phyloP scores from a whole-genome alignment of 2,797 vertebrate species.

The Pelochelys cantorii region DNA sequence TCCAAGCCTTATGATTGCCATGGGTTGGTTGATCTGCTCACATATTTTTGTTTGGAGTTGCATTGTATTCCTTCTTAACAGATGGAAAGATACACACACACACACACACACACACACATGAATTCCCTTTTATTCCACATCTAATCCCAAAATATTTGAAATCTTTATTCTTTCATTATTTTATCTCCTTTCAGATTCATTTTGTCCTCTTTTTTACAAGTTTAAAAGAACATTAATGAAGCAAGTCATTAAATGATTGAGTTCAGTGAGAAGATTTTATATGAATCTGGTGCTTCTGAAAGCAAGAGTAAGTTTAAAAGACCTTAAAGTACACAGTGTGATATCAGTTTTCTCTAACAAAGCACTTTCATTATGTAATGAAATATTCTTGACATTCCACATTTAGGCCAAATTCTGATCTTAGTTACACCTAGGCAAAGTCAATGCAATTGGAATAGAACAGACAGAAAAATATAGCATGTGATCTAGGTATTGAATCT shows the following conservation, averaged over 20 bases:
- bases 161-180: neutral
- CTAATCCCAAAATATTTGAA: neutral
- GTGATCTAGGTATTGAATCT: neutral
- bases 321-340: too few species aligned
- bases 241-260: neutral
- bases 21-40: neutral
- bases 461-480: neutral
- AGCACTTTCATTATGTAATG: neutral
- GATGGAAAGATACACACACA: neutral
- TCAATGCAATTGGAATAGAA: neutral
- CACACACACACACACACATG: neutral
- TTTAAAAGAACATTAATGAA: neutral
- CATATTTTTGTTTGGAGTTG: neutral
- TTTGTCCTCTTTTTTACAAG: neutral
- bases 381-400: neutral
- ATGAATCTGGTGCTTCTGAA: neutral
- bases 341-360: neutral
- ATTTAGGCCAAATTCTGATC: neutral
- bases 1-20: neutral
- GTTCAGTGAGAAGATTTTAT: neutral
- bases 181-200: neutral
- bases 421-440: neutral
- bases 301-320: neutral
- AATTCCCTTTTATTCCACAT: rapidly evolving
- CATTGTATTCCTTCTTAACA: neutral